Base-by-base conservation (phyloP, 2,888 invertebrate species). In the Serripes groenlandicus region DNA sequence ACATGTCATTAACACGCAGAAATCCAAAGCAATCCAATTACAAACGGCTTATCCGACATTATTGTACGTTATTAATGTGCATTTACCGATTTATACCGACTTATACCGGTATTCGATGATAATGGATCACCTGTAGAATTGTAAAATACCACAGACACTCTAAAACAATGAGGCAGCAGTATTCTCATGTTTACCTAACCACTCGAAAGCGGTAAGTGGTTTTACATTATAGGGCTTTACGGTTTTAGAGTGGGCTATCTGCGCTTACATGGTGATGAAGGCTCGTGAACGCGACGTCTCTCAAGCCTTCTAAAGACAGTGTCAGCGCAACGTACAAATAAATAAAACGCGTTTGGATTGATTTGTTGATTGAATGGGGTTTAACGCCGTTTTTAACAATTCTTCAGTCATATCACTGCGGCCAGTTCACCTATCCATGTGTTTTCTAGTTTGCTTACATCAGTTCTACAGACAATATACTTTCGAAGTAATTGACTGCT, bases 181-280 rank as follows among this genome's bases (percentile, higher is more conserved):
- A 42, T 66, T 66, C 35, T 54, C 35, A 32, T 71, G 71, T 71
- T 71, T 56, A 56, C 71, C 56, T 1, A 71, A 32, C 35, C 30
- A 71, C 68, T 75, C 37, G 35, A 75, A 56, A 28, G 35, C 23
- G 35, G 34, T 77, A 52, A 77, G 77, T 62, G 71, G 76, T 70
- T 70, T 64, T 60, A 60, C 70, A 54, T 71, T 60, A 83, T 83
- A 66, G 68, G 82, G 71, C 58, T 83, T 78, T 78, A 64, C 72
- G 30, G 75, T 75, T 83, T 75, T 75, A 58, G 52, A 42, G 52
- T 34, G 60, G 28, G 62, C 30, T 64, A 52, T 66, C 32, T 54
- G 58, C 42, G 37, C 60, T 66, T 75, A 83, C 78, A 78, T 49
- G 72, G 54, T n/a, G 72, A 78, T 69, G 78, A 75, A 66, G 72